These are phyloP conservation scores for Uloborus diversus DNA, from an alignment of 1,140 invertebrate species.

Conservation along the genomic window DNA sequence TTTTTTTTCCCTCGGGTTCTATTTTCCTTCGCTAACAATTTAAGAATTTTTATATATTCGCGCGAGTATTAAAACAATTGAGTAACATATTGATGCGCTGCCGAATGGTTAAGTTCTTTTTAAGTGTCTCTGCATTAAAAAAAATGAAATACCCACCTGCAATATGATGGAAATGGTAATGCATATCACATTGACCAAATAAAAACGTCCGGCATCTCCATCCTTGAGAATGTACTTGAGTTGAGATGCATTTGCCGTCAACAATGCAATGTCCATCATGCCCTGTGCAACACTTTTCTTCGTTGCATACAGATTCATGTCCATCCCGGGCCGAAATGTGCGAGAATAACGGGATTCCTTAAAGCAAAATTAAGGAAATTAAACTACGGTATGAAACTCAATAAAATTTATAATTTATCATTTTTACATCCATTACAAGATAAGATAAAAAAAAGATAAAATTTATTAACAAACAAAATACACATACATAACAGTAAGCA, in stretches of 20 bases:
- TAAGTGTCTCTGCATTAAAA: no score
- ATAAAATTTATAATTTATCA: no score
- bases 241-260: slow-evolving; percentile 78
- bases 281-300: slow-evolving; percentile 83
- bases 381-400: not conserved
- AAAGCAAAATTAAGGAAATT: not conserved
- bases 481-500: no score
- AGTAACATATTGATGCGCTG: no score
- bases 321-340: slow-evolving; percentile 65
- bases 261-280: slow-evolving; percentile 66
- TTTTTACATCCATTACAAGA: no score
- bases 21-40: no score
- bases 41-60: no score
- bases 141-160: slow-evolving; percentile 76
- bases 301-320: slow-evolving; percentile 84
- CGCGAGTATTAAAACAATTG: no score
- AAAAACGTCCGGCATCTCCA: slow-evolving; percentile 56
- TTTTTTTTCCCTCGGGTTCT: no score
- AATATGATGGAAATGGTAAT: slow-evolving; percentile 84
- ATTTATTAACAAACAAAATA: no score
- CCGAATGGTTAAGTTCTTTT: no score
- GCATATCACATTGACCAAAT: slow-evolving; percentile 72
- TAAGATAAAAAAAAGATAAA: no score
- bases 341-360: slow-evolving; percentile 33
- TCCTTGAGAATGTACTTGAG: slow-evolving; percentile 78